Conservation (phyloP, 2,113 vertebrate genomes). For the Alosa alosa region DNA sequence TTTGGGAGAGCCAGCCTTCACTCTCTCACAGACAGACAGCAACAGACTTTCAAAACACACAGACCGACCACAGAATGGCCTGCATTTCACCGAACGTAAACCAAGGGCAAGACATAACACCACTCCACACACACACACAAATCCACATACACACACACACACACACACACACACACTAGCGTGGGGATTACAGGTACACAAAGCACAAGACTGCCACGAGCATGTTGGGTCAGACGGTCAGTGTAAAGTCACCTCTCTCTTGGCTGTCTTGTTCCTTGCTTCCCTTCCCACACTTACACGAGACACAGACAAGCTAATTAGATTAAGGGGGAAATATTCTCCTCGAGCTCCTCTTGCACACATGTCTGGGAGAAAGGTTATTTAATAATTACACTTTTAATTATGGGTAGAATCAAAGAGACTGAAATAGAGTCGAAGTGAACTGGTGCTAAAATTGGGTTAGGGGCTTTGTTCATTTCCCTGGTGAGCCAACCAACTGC, state of each 20-base stretch:
- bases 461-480: constrained; percentile 43
- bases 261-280: background rate
- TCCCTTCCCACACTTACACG: constrained; percentile 13
- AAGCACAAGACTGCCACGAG: constrained; percentile 22
- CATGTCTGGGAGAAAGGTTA: constrained; percentile 51
- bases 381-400: constrained; percentile 63
- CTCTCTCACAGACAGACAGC: constrained; percentile 23
- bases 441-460: constrained; percentile 59
- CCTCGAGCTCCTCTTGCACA: constrained; percentile 42
- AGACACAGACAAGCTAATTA: constrained; percentile 55
- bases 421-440: constrained; percentile 51
- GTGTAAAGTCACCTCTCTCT: background rate
- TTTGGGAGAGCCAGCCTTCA: constrained; percentile 42
- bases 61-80: background rate
- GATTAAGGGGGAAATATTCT: constrained; percentile 54
- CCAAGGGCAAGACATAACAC: background rate
- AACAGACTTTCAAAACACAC: constrained; percentile 1
- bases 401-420: constrained; percentile 50
- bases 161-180: constrained; percentile 43
- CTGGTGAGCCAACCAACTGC: background rate
- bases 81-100: background rate
- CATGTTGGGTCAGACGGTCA: constrained; percentile 45
- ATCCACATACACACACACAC: constrained; percentile 24
- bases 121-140: background rate
- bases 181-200: background rate